A percentile compares a stretch with the other conserved stretches of the same genome.
These are phyloP conservation scores for Eleginops maclovinus DNA, from an alignment of 2,113 vertebrate species.

Conservation along the genomic window DNA sequence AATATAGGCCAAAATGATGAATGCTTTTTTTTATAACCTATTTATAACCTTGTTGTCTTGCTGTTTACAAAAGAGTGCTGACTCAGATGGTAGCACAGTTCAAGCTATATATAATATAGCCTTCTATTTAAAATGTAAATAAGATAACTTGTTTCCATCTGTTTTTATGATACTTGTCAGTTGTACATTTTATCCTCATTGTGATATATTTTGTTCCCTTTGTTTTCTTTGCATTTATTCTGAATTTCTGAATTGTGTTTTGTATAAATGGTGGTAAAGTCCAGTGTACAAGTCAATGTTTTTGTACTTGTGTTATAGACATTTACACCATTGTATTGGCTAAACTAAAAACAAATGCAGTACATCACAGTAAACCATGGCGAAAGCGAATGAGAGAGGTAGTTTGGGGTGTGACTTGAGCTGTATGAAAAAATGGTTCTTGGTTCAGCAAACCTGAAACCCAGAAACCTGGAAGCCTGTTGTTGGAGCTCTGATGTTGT, in stretches of 20 bases:
- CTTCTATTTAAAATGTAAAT: not conserved
- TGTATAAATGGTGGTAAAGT: not conserved
- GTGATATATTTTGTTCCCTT: too few relatives aligned
- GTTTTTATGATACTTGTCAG: not conserved
- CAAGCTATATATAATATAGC: not conserved
- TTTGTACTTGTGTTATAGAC: not conserved
- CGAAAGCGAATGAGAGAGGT: not conserved
- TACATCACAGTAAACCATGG: not conserved
- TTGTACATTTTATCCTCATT: not conserved
- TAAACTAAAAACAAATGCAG: not conserved
- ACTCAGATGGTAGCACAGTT: not conserved
- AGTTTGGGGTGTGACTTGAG: not conserved
- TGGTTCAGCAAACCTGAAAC: constrained; percentile 21
- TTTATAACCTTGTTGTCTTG: not conserved
- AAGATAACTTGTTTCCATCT: not conserved
- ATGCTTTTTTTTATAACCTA: not conserved
- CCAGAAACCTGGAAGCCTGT: constrained; percentile 30
- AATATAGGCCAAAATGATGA: not conserved
- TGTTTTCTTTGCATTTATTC: too few relatives aligned
- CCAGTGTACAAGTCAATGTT: not conserved
- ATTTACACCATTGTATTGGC: too few relatives aligned
- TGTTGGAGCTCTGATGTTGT: constrained; percentile 14
- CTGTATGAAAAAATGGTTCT: not conserved
- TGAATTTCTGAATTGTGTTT: too few relatives aligned
- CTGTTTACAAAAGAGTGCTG: not conserved